Evolutionary conservation across 2,797 vertebrate genomes (phyloP).

Genomic region (Dicrostonyx torquatus): DNA sequence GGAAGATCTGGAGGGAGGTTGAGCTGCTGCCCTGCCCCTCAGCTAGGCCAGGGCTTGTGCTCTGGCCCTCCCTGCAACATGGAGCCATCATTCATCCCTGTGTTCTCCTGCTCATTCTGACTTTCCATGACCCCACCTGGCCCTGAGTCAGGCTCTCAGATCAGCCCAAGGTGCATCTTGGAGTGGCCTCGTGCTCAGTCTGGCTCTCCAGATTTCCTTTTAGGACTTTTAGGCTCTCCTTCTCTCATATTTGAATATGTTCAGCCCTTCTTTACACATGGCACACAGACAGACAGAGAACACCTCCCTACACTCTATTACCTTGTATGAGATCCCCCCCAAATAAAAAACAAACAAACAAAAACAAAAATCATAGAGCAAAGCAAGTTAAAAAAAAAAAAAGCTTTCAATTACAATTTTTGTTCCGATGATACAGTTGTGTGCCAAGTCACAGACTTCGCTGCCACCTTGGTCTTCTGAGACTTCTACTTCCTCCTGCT

Average conservation of each 20-base stretch:
- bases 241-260: neutral
- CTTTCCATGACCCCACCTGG: conserved; percentile 73
- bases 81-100: neutral
- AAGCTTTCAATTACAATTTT: conserved; percentile 11
- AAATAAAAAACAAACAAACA: conserved; percentile 54
- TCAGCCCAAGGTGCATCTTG: neutral
- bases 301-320: conserved; percentile 12
- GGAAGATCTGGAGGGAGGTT: neutral
- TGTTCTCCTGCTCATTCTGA: neutral
- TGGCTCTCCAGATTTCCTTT: neutral
- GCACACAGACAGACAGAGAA: neutral
- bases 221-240: conserved; percentile 5
- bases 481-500: neutral
- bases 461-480: neutral
- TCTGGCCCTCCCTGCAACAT: neutral
- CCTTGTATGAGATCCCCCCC: conserved; percentile 59
- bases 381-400: neutral
- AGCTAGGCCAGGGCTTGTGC: neutral
- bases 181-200: neutral
- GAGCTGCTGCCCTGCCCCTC: neutral
- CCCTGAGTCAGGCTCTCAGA: conserved; percentile 38
- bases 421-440: neutral
- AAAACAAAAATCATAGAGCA: neutral
- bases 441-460: neutral
- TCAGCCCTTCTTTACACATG: neutral